Base-by-base conservation (phyloP, 2,797 vertebrate species). In the Neosalanx taihuensis region DNA sequence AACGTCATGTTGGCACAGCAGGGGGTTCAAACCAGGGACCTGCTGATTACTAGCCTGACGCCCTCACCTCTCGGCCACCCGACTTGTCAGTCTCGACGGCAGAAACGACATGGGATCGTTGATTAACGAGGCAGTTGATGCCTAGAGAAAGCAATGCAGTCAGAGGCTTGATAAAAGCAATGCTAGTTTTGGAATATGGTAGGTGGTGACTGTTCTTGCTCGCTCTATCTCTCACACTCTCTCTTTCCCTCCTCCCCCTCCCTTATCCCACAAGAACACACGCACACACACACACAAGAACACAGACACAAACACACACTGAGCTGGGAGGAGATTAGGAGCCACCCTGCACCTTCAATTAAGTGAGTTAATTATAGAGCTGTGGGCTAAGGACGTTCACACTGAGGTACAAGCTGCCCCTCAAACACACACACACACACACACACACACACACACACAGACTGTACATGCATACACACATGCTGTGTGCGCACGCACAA, bases 311-410 rank as follows among this genome's bases (percentile, higher is more conserved):
- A n/a, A 6, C 53, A 15, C 31, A 57, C 31, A 35, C 53, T 15
- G 10, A 58, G 7, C 37, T 46, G 23, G 13, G 56, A 59, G 31
- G 10, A 7, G 56, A 69, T 41, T 35, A 69, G 66, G 10, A 67
- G 51, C 46, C 49, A 31, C 46, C 23, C 49, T 53, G 65, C 51
- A 57, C 51, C 29, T 58, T 58, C 67, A n/a, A 33, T 68, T 57
- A 57, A 35, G 51, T 6, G 15, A 20, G 46, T 31, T 68, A 68
- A 57, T 57, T 58, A 68, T 33, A 57, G 30, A 58, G 18, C 51
- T 59, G 30, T 59, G 71, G 78, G 65, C 76, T 18, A 35, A 67
- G 65, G 77, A 72, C 29, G 59, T 26, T 31, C 29, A 75, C 72
- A 58, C 6, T 59, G 67, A 46, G 6, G 26, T 12, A 31, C 31